A percentile compares a stretch with the other conserved stretches of the same genome.
These are phyloP conservation scores for Agriopis aurantiaria DNA, from an alignment of 2,888 invertebrate species.

Conservation along the genomic window DNA sequence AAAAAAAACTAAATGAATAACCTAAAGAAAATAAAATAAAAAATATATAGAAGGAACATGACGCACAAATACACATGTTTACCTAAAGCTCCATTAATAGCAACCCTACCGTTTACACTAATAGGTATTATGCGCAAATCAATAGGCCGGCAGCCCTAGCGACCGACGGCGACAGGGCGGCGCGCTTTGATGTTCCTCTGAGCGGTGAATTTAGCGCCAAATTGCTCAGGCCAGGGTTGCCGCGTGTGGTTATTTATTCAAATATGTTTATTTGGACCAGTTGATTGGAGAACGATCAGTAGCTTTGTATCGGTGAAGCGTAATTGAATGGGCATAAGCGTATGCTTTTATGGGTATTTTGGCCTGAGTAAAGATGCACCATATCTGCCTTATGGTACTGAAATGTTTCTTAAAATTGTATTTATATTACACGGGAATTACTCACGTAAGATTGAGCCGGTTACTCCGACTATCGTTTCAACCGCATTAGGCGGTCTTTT, in stretches of 20 bases:
- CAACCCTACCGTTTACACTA: slow-evolving; percentile 18
- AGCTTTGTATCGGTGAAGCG: slow-evolving; percentile 42
- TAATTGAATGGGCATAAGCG: slow-evolving; percentile 28
- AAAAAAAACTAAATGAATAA: too few species aligned
- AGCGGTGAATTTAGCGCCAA: slow-evolving; percentile 69
- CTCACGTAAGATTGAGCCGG: too few species aligned
- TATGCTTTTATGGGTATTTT: slow-evolving; percentile 10
- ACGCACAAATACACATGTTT: slow-evolving; percentile 24
- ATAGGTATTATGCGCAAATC: slow-evolving; percentile 40
- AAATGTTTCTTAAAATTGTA: too few species aligned
- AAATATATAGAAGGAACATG: slow-evolving; percentile 2
- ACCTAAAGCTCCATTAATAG: slow-evolving; percentile 27
- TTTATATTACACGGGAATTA: too few species aligned
- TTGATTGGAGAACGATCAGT: slow-evolving; percentile 60
- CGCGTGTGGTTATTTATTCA: slow-evolving; percentile 66
- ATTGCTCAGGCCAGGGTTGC: slow-evolving; percentile 66
- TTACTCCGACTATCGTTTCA: too few species aligned
- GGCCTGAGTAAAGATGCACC: neutral
- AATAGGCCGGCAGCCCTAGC: slow-evolving; percentile 33
- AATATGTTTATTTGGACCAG: slow-evolving; percentile 70
- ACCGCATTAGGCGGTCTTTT: too few species aligned
- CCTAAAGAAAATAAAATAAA: neutral
- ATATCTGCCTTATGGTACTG: too few species aligned
- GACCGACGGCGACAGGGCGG: slow-evolving; percentile 42
- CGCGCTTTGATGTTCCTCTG: slow-evolving; percentile 64